Evolutionary conservation across 2,797 vertebrate species (phyloP).

Genomic region (Coranthus polyacanthus): DNA sequence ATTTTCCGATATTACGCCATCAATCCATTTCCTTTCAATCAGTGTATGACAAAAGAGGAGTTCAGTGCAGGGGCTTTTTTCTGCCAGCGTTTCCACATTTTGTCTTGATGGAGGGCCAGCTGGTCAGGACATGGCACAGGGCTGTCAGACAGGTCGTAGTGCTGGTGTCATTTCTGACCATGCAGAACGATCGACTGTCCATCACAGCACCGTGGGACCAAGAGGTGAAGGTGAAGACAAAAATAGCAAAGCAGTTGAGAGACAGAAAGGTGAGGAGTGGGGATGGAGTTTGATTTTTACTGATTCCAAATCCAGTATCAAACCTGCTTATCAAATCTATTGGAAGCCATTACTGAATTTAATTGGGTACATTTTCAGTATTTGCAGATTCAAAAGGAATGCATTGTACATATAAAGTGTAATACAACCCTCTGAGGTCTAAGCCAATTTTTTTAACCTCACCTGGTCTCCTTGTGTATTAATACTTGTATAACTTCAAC

Average conservation of each 20-base stretch:
- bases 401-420: too few relatives aligned
- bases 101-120: slow-evolving; percentile 13
- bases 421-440: too few relatives aligned
- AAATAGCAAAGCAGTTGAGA: neutral
- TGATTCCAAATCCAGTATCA: too few relatives aligned
- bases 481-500: too few relatives aligned
- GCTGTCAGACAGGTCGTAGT: slow-evolving; percentile 22
- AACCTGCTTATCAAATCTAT: too few relatives aligned
- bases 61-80: neutral
- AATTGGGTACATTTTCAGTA: too few relatives aligned
- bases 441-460: too few relatives aligned
- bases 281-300: too few relatives aligned
- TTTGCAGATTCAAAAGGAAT: too few relatives aligned
- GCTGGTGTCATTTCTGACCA: slow-evolving; percentile 23
- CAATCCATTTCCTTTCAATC: neutral
- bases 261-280: too few relatives aligned
- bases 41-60: neutral
- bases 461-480: too few relatives aligned
- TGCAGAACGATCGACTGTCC: slow-evolving; percentile 42
- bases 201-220: neutral
- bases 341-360: too few relatives aligned
- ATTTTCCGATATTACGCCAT: slow-evolving; percentile 6
- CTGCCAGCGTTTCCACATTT: neutral
- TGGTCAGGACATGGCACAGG: slow-evolving; percentile 11
- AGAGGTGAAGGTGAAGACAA: neutral